Base-by-base conservation (phyloP, 2,888 invertebrate species). In the Ditylenchus weischeri region DNA sequence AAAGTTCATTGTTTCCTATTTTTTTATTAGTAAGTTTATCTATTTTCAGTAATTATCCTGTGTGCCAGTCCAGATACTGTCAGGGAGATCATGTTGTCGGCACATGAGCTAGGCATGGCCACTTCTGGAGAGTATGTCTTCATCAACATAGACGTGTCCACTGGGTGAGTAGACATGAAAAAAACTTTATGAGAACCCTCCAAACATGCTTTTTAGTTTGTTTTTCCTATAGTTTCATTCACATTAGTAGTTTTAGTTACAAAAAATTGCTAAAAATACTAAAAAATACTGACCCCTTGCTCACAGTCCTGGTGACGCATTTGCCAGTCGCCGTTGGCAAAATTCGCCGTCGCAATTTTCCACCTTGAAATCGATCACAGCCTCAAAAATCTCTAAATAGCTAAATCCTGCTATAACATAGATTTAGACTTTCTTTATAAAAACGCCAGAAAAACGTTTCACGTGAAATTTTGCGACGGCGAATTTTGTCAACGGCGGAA, bases 61-160 rank as follows among this genome's bases (percentile, higher is more conserved):
- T 96, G 96, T 83, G 93, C 93, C 0, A 91, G 90, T 79, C 90
- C 75, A 0, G 88, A 88, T 73, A 90, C 91, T 3, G 91, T 95
- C 58, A 87, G 95, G 65, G 90, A 93, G 83, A 92, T 98, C 76
- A 89, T 96, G 87, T 85, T 96, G 79, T 92, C 92, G 10, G 96
- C 96, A 0, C 90, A 93, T 78, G 91, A 92, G 74, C 87, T 96
- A 72, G 91, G 91, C 78, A 96, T 98, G 92, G 91, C 93, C 75
- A 90, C 90, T 66, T 91, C 90, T 69, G 95, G 95, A 10, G 95
- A 96, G 86, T 98, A 95, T 85, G 92, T 94, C 64, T 94, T 98
- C 87, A 92, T 98, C 86, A 96, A 93, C 85, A 92, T 96, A 79
- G 94, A 95, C 84, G 87, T 96, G 49, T 94, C 93, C 85, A 91